Evolutionary conservation across 2,888 invertebrate genomes (phyloP).

Genomic region (Chloromyia formosa): DNA sequence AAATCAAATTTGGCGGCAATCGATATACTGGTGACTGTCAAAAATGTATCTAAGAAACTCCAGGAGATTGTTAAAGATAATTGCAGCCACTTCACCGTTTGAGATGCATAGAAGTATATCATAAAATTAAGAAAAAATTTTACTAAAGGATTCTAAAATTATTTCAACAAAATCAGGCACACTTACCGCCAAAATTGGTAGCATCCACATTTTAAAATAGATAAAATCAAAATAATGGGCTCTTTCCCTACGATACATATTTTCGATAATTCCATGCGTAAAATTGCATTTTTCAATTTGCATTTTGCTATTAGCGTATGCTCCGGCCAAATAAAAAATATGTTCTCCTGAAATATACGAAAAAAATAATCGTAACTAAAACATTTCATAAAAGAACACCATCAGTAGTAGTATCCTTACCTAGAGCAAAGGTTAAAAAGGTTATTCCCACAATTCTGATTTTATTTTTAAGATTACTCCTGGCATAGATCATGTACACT

Average conservation of each 20-base stretch:
- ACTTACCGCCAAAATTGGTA: constrained; percentile 56
- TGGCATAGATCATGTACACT: constrained; percentile 55
- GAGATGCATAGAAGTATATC: not conserved
- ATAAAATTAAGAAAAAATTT: not conserved
- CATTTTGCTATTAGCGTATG: constrained; percentile 56
- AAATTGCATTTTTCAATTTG: constrained; percentile 59
- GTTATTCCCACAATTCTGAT: constrained; percentile 56
- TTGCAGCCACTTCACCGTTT: constrained; percentile 56
- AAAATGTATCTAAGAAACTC: constrained; percentile 77
- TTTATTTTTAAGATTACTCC: constrained; percentile 53
- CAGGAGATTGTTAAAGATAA: constrained; percentile 71
- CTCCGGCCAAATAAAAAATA: constrained; percentile 54
- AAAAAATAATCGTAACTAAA: not conserved
- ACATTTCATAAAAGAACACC: not conserved
- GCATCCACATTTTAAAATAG: constrained; percentile 54
- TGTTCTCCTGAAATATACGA: constrained; percentile 52
- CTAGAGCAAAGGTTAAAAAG: constrained; percentile 54
- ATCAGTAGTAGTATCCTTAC: too few species aligned
- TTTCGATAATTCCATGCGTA: constrained; percentile 57
- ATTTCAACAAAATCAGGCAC: not conserved
- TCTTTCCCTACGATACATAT: constrained; percentile 57
- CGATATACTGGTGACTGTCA: constrained; percentile 73
- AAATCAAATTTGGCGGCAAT: constrained; percentile 72
- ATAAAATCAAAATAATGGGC: constrained; percentile 57
- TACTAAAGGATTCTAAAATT: not conserved